Percentiles rank a stretch among this genome's conserved stretches.
Evolutionary conservation across 2,888 invertebrate genomes (phyloP).

Genomic region (Eudemis profundana): DNA sequence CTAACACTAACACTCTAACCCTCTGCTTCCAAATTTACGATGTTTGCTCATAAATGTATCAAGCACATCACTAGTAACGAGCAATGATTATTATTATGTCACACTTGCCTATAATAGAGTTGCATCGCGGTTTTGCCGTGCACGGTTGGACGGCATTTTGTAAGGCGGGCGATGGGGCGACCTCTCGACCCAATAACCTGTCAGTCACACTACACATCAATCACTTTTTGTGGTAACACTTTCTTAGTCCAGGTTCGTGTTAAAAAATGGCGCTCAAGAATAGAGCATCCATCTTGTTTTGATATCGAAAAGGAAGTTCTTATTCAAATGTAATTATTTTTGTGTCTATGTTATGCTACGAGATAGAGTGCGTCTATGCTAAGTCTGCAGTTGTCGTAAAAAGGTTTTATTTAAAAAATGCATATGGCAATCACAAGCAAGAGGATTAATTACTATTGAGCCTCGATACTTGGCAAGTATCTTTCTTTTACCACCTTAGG

Average conservation of each 20-base stretch:
- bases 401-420: too few relatives aligned
- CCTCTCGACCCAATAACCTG: slow-evolving; percentile 33
- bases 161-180: slow-evolving; percentile 18
- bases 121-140: slow-evolving; percentile 23
- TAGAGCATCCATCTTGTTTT: not conserved
- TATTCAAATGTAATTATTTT: not conserved
- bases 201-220: slow-evolving; percentile 31
- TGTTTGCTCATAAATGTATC: not conserved
- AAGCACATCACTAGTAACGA: slow-evolving; percentile 32
- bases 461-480: too few relatives aligned
- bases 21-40: too few relatives aligned
- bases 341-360: too few relatives aligned
- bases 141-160: slow-evolving; percentile 27
- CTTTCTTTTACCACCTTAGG: too few relatives aligned
- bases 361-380: too few relatives aligned
- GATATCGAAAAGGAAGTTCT: too few relatives aligned
- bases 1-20: too few relatives aligned
- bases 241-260: not conserved
- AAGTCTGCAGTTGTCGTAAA: too few relatives aligned
- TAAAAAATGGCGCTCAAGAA: not conserved
- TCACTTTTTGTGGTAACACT: slow-evolving; percentile 15
- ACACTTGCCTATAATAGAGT: slow-evolving; percentile 39
- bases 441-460: too few relatives aligned
- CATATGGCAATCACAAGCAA: too few relatives aligned
- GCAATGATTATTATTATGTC: slow-evolving; percentile 49